Evolutionary conservation across 64 coral and sea anemone species (phyloP).

Genomic region (Stylophora pistillata): DNA sequence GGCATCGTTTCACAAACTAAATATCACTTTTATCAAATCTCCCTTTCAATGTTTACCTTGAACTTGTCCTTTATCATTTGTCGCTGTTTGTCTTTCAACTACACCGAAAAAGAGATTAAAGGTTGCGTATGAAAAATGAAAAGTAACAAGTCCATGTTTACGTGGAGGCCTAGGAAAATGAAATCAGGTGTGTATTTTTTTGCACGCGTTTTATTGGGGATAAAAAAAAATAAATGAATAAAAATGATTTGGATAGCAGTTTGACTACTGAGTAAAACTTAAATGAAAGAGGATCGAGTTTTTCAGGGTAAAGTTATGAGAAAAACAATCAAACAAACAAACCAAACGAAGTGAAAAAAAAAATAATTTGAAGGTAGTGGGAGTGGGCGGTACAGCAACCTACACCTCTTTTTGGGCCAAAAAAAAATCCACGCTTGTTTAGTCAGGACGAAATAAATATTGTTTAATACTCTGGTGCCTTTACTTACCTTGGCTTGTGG

Average conservation of each 20-base stretch:
- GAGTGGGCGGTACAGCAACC: too few relatives aligned
- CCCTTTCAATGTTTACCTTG: slow-evolving; percentile 57
- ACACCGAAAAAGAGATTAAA: background rate
- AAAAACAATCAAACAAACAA: too few relatives aligned
- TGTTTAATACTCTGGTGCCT: background rate
- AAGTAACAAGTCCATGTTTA: background rate
- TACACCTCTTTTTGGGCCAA: too few relatives aligned
- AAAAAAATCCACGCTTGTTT: too few relatives aligned
- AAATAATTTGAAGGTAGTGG: too few relatives aligned
- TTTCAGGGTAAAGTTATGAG: background rate
- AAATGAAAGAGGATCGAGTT: background rate
- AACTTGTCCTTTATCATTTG: slow-evolving; percentile 98
- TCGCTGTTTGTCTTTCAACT: slow-evolving; percentile 94
- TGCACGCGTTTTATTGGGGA: too few relatives aligned
- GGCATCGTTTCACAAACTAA: background rate
- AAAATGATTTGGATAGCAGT: too few relatives aligned
- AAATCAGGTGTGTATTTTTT: too few relatives aligned
- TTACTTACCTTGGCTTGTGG: slow-evolving; percentile 70
- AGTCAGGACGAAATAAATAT: background rate
- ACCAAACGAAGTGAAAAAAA: too few relatives aligned
- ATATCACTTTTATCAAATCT: background rate
- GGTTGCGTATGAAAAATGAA: too few relatives aligned
- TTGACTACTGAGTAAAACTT: background rate
- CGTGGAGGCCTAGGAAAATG: background rate
- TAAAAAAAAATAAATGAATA: too few relatives aligned